These are phyloP conservation scores for Enteromius viviparus DNA, from an alignment of 2,797 vertebrate genomes.

Conservation along the genomic window DNA sequence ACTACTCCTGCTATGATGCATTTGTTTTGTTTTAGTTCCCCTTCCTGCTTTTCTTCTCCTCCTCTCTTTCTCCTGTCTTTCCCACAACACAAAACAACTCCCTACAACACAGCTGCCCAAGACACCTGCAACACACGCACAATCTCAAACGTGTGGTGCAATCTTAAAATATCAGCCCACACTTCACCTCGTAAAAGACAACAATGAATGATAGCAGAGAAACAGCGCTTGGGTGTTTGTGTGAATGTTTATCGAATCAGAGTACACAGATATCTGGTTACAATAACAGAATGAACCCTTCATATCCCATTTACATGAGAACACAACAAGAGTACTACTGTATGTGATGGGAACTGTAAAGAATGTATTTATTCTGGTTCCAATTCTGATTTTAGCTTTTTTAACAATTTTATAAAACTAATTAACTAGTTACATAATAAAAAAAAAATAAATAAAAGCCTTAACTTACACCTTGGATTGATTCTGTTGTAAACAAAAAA, in stretches of 20 bases:
- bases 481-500: not conserved
- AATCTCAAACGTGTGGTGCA: constrained; percentile 53
- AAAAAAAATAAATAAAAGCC: not conserved
- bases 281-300: constrained; percentile 45
- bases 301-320: constrained; percentile 27
- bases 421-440: not conserved
- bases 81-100: constrained; percentile 45
- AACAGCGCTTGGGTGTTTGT: constrained; percentile 38
- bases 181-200: constrained; percentile 65
- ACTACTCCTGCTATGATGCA: constrained; percentile 18
- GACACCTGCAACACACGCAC: constrained; percentile 67
- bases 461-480: not conserved
- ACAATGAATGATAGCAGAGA: constrained; percentile 63
- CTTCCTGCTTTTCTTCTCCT: constrained; percentile 43
- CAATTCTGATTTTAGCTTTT: not conserved
- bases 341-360: not conserved
- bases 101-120: constrained; percentile 66
- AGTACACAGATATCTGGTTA: constrained; percentile 49
- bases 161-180: constrained; percentile 54
- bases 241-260: constrained; percentile 53
- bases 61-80: constrained; percentile 52
- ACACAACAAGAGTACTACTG: not conserved
- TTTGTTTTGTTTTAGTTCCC: constrained; percentile 54
- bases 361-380: constrained; percentile 1
- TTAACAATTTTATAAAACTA: not conserved